Conservation (phyloP, 2,888 invertebrate species). For the Steromphala cineraria region DNA sequence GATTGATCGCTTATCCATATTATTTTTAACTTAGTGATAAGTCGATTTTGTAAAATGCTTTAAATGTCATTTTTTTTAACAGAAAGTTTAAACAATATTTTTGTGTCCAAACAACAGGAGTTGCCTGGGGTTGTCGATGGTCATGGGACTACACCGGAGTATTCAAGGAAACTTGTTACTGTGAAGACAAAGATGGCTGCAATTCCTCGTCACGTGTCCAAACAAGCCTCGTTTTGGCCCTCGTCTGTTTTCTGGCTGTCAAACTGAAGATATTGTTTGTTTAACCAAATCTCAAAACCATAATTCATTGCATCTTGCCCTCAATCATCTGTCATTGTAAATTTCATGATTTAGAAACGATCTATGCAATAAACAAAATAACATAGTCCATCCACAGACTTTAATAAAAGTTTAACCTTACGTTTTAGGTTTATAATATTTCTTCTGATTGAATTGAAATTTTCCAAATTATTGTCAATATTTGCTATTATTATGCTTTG, state of each 20-base stretch:
- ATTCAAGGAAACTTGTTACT: constrained; percentile 98
- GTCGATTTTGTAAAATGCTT: not conserved
- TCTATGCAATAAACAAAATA: too few species aligned
- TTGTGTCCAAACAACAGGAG: constrained; percentile 81
- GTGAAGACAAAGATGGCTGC: constrained; percentile 89
- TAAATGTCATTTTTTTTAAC: not conserved
- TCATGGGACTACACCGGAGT: constrained; percentile 93
- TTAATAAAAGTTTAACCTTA: too few species aligned
- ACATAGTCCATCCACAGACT: too few species aligned
- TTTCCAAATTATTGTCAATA: too few species aligned
- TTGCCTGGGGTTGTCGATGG: constrained; percentile 98
- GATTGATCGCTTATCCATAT: not conserved
- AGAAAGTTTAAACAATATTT: not conserved
- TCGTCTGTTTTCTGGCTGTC: constrained; percentile 10
- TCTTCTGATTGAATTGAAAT: too few species aligned
- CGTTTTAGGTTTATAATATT: too few species aligned
- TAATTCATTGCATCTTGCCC: too few species aligned
- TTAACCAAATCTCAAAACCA: not conserved
- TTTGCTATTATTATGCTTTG: too few species aligned
- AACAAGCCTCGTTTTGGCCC: constrained; percentile 1
- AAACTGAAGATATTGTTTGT: not conserved
- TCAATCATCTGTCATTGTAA: too few species aligned
- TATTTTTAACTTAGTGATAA: not conserved
- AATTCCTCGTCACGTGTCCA: constrained; percentile 77
- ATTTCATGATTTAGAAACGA: too few species aligned